Base-by-base conservation (phyloP, 1,140 invertebrate genomes). In the Teleopsis dalmanni region DNA sequence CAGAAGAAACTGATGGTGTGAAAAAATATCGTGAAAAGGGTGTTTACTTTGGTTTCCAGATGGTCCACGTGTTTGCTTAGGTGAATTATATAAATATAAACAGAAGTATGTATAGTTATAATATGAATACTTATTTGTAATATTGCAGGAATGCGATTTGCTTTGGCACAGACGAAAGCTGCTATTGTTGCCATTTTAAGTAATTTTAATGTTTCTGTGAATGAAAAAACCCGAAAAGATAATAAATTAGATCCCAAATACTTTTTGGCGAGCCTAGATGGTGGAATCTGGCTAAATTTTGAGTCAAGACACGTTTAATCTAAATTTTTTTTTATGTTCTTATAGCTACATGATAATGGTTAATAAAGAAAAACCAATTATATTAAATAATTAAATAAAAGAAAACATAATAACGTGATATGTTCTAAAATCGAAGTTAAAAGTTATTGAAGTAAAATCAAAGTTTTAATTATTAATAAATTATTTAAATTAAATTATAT, bases 11-110 rank as follows among this genome's bases (percentile, higher is more conserved):
- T 33, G 52, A 58, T 43, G 59, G 59, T 8, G 45, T 48, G n/a
- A 67, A 66, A 43, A 52, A 44, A 1, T 64, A 45, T 19, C 43
- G 57, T 2, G 64, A 67, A 11, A 47, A 45, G 3, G 59, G 65
- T 10, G 42, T 55, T 1, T 59, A 51, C 7, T 55, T 58, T 51
- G 51, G 25, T 0, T 67, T 68, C 31, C 58, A 58, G 62, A 68
- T 55, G 64, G 61, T 34, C 62, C 61, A 0, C 55, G 64, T 11
- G 49, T 57, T 6, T 67, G 65, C 23, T 57, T 67, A 26, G 61
- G 60, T 66, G 13, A 27, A 43, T 47, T 55, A 21, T 43, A 10
- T 4, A 21, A n/a, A n/a, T n/a, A n/a, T n/a, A n/a, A n/a, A n/a
- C n/a, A n/a, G n/a, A n/a, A n/a, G n/a, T n/a, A n/a, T n/a, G n/a